Evolutionary conservation across 2,797 vertebrate species (phyloP), one percentile per base, ranked within the genome.

Genomic region (Pogonophryne albipinna): DNA sequence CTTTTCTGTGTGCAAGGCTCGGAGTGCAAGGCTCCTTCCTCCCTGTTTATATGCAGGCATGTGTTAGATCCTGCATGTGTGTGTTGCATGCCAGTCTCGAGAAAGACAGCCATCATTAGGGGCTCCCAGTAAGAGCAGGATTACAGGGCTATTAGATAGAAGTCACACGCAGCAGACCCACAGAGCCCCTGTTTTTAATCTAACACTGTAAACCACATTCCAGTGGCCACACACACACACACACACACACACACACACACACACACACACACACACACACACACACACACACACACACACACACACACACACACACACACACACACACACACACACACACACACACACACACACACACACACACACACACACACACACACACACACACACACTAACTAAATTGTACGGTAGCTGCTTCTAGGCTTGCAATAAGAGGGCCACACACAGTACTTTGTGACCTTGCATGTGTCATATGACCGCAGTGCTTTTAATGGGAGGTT

Each of bases 141-240:
- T 92, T 91, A 92, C 79, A 86, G 85, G 88, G 79, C 83, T 82
- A 78, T 90, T 91, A 84, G 84, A 82, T 89, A 71, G 76, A 90
- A 87, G 85, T 92, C 90, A 89, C 92, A 90, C 73, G 79, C 91
- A 90, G 77, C 91, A 90, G 77, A 74, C 76, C 82, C 80, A 83
- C 82, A 88, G 58, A 85, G 74, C 50, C 78, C 71, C 82, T 82
- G 76, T 60, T 83, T 88, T 91, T 87, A 92, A 87, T 89, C 86
- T 83, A 71, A 80, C 81, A 73, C 80, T 80, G 79, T 83, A 83
- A 88, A 91, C 73, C 83, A 80, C 84, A 90, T 87, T 86, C 80
- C 76, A 78, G 38, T 27, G 4, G 57, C 31, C 57, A 70, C 60
- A 47, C 71, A 60, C 71, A 71, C 71, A 64, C 70, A 67, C 55